A percentile compares a stretch with the other conserved stretches of the same genome.
These are phyloP conservation scores for Boulengeromyrus knoepffleri DNA, from an alignment of 2,113 vertebrate species.

Conservation along the genomic window DNA sequence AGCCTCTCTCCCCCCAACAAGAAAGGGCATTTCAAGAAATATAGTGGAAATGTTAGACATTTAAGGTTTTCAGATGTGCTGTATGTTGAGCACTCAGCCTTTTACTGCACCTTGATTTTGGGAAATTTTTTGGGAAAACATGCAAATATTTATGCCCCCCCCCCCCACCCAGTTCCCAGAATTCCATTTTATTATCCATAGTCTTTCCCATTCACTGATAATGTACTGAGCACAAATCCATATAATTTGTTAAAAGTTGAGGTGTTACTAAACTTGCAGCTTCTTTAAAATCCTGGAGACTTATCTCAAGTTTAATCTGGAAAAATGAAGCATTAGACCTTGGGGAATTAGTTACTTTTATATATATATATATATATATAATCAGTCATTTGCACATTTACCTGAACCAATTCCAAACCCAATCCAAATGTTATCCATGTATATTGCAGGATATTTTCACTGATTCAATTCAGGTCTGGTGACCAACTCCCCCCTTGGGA, in stretches of 20 bases:
- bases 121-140: background rate
- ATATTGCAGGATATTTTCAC: background rate
- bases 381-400: background rate
- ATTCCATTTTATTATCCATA: background rate
- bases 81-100: background rate
- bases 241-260: background rate
- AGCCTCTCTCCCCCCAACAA: background rate
- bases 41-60: background rate
- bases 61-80: background rate
- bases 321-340: background rate
- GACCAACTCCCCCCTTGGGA: background rate
- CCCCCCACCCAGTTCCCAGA: background rate
- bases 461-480: background rate
- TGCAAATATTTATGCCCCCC: background rate
- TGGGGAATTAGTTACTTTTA: background rate
- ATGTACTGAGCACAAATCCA: background rate
- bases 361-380: background rate
- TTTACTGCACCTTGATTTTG: background rate
- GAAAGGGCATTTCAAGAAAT: background rate
- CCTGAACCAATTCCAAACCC: background rate
- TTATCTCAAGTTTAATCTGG: background rate
- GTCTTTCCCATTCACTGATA: background rate
- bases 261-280: background rate
- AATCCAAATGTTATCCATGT: background rate
- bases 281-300: background rate